Conservation (phyloP, 35 echinoderm and acorn worm species). For the Amphiura filiformis region DNA sequence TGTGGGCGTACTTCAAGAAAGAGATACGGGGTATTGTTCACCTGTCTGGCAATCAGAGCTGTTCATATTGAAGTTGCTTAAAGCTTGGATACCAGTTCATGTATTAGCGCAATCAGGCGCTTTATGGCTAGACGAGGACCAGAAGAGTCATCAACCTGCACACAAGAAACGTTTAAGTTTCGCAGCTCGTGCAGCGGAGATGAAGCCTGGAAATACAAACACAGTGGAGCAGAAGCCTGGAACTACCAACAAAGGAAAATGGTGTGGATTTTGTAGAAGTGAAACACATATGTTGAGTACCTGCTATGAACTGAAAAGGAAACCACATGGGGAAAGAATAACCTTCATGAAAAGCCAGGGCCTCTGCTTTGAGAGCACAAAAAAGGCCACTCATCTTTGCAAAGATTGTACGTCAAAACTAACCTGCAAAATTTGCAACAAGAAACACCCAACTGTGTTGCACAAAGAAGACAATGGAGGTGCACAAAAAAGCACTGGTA, state of each 20-base stretch:
- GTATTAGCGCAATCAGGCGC: slow-evolving; percentile 51
- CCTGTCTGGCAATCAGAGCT: slow-evolving; percentile 39
- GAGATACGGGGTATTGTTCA: slow-evolving; percentile 56
- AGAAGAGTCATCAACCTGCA: not conserved
- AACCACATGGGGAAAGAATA: slow-evolving; percentile 25
- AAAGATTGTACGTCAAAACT: slow-evolving; percentile 15
- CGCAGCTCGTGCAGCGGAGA: too few species aligned
- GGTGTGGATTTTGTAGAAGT: not conserved
- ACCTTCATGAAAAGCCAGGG: slow-evolving; percentile 7
- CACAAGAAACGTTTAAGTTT: not conserved
- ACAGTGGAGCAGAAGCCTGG: not conserved
- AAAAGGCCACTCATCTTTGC: not conserved
- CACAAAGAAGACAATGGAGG: not conserved
- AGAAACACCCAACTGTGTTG: slow-evolving; percentile 14
- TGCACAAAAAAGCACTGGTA: not conserved
- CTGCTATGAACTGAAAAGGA: slow-evolving; percentile 18
- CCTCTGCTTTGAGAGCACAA: slow-evolving; percentile 42
- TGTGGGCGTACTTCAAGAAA: not conserved
- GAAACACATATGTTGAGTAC: not conserved
- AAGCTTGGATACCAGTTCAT: slow-evolving; percentile 45
- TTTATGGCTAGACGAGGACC: slow-evolving; percentile 47
- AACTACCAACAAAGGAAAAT: not conserved
- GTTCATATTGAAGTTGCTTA: slow-evolving; percentile 60
- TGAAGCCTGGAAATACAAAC: too few species aligned
- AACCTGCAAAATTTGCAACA: slow-evolving; percentile 21